phyloP scores from a whole-genome alignment of 2,888 invertebrate genomes.

The Pterostichus niger region DNA sequence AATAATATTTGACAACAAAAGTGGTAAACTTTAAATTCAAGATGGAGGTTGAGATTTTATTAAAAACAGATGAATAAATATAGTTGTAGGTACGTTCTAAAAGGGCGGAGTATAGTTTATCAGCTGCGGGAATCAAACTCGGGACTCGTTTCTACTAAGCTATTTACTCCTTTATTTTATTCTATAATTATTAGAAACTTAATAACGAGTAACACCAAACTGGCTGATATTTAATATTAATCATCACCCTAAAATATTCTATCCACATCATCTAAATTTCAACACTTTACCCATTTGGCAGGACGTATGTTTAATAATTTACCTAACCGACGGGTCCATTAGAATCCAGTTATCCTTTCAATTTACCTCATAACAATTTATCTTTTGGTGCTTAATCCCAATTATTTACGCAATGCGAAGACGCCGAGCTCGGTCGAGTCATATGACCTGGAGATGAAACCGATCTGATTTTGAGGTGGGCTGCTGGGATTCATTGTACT shows the following conservation, averaged over 20 bases:
- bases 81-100: no score
- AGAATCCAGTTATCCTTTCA: constrained; percentile 32
- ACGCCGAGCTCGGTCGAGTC: not conserved
- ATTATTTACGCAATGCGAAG: constrained; percentile 23
- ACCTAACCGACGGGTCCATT: not conserved
- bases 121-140: no score
- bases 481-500: not conserved
- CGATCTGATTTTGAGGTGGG: not conserved
- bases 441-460: constrained; percentile 1
- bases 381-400: not conserved
- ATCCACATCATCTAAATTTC: not conserved
- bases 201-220: no score
- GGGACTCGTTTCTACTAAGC: no score
- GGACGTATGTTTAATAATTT: constrained; percentile 1
- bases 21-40: no score
- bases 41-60: no score
- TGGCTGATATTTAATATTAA: no score
- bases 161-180: no score
- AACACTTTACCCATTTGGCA: not conserved
- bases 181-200: no score
- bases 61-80: no score
- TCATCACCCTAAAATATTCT: not conserved
- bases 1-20: no score
- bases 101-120: no score
- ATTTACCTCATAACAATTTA: constrained; percentile 40